A percentile compares a stretch with the other conserved stretches of the same genome.
Conservation (phyloP, 2,113 vertebrate species). For the Spea multiplicata region DNA sequence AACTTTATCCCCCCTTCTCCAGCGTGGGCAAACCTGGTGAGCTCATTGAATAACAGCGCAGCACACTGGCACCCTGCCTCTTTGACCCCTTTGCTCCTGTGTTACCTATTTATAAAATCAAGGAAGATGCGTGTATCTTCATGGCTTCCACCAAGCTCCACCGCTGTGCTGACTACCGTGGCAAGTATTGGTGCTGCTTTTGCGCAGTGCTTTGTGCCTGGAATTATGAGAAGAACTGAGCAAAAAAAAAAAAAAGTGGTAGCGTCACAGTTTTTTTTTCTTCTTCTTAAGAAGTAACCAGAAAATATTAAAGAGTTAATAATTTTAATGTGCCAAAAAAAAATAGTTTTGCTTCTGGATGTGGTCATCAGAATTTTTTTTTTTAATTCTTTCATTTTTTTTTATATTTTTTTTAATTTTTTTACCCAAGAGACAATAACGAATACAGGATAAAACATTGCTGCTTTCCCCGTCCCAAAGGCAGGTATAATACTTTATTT, state of each 20-base stretch:
- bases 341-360: conserved; percentile 47
- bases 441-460: background rate
- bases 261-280: conserved; percentile 50
- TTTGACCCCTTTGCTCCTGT: conserved; percentile 70
- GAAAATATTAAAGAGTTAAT: conserved; percentile 62
- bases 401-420: background rate
- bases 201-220: conserved; percentile 73
- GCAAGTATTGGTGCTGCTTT: conserved; percentile 73
- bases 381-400: background rate
- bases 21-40: conserved; percentile 65
- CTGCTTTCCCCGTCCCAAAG: background rate
- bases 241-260: conserved; percentile 25
- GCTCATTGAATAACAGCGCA: conserved; percentile 75
- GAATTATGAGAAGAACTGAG: conserved; percentile 66
- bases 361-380: background rate
- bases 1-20: conserved; percentile 50
- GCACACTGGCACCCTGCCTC: conserved; percentile 78
- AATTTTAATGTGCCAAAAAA: conserved; percentile 54
- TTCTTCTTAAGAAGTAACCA: conserved; percentile 61
- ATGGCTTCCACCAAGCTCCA: conserved; percentile 62
- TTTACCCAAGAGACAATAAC: too few relatives aligned
- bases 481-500: background rate
- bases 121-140: conserved; percentile 68
- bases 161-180: conserved; percentile 61
- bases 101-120: conserved; percentile 65